These are phyloP conservation scores for Apocheima hispidaria DNA, from an alignment of 2,888 invertebrate species.

Conservation along the genomic window DNA sequence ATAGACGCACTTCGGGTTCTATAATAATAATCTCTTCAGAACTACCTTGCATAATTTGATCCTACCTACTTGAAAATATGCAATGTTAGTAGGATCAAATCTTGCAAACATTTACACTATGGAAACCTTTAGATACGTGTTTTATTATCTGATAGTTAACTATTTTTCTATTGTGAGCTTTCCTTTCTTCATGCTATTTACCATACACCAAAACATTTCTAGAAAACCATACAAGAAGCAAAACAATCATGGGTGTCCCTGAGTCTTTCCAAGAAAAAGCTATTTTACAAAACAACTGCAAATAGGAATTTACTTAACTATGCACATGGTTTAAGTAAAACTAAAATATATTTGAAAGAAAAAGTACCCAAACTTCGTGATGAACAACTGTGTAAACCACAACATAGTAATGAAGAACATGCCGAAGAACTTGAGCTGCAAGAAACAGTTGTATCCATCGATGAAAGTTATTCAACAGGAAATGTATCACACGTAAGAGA, in stretches of 20 bases:
- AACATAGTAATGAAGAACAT: slow-evolving; percentile 6
- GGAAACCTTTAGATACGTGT: no score
- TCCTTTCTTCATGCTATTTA: background rate
- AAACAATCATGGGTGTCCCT: slow-evolving; percentile 70
- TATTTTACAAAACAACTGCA: slow-evolving; percentile 50
- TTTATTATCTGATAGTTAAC: no score
- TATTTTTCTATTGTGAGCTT: background rate
- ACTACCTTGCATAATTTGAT: no score
- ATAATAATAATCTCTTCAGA: no score
- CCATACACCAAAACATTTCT: slow-evolving; percentile 37
- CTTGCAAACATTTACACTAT: no score
- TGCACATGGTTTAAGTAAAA: slow-evolving; percentile 60
- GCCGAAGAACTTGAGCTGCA: background rate
- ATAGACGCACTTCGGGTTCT: no score
- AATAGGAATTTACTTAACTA: slow-evolving; percentile 31
- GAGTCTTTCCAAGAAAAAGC: slow-evolving; percentile 59
- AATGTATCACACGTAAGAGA: background rate
- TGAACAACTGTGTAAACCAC: background rate
- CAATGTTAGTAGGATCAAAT: no score
- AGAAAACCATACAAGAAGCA: slow-evolving; percentile 60
- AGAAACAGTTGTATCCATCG: background rate
- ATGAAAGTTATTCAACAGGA: slow-evolving; percentile 1
- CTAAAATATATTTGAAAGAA: slow-evolving; percentile 64
- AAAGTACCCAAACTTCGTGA: slow-evolving; percentile 18
- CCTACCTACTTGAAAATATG: no score